Evolutionary conservation across 2,797 vertebrate species (phyloP), one percentile per base, ranked within the genome.

Genomic region (Sorex maritimensis): DNA sequence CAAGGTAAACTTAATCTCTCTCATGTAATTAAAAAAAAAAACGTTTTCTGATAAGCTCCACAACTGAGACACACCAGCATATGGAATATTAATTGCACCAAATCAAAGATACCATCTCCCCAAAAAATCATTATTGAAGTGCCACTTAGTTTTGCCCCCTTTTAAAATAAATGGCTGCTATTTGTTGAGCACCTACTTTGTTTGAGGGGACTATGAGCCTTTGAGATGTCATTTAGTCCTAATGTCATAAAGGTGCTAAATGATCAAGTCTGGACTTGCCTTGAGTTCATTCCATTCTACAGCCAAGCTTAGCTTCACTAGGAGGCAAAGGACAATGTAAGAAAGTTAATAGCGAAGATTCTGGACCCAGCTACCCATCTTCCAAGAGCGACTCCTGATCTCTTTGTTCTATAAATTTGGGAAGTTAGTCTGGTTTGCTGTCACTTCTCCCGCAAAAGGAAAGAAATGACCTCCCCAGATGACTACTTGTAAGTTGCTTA

Each of bases 131-230:
- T 79, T 58, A 92, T 75, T 90, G 86, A 83, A 85, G 46, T 65
- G 77, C 58, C 77, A 65, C 49, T 72, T 78, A 67, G 63, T 30
- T 78, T 24, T 90, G 24, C 46, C 79, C 79, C 26, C 75, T 79
- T 71, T 96, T 72, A 52, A 63, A 95, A 95, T 81, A 77, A 97
- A 95, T 81, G 82, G 26, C 28, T 90, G 86, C 82, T 82, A 65
- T 94, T 83, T 86, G 69, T 38, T 93, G 80, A 88, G 69, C 65
- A 89, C 73, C 65, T 88, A 91, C 0, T 0, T 28, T 73, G 78
- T 10, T 52, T 73, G 69, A 83, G 81, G 49, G 75, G 46, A 82
- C 73, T n/a, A n/a, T 21, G 82, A 90, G 46, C 8, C 75, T 94
- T 38, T 13, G 34, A 88, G 81, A 71, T 58, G 28, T 80, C 86